Percentiles rank a stretch among this genome's conserved stretches.
Conservation (phyloP, 2,888 invertebrate genomes). For the Sarcophaga carnaria region DNA sequence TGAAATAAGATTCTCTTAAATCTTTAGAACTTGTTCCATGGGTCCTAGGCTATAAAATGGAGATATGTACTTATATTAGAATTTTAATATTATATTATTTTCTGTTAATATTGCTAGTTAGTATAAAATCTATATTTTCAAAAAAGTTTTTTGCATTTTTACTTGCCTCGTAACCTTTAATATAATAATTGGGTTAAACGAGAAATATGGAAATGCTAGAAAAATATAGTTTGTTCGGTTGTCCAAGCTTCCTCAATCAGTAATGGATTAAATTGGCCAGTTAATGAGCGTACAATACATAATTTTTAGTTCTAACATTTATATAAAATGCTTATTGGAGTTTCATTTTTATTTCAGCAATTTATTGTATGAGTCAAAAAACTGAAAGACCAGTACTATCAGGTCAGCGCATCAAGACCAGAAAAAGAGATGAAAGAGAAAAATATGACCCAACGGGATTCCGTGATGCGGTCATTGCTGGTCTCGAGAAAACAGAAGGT, state of each 20-base stretch:
- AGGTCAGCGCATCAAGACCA: constrained; percentile 99
- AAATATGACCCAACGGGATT: constrained; percentile 99
- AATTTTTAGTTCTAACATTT: not conserved
- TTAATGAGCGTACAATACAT: constrained; percentile 50
- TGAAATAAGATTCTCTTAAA: too few species aligned
- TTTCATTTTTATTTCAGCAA: constrained; percentile 85
- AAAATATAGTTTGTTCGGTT: constrained; percentile 43
- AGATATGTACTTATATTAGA: too few species aligned
- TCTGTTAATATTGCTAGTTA: too few species aligned
- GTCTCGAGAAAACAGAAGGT: constrained; percentile 96
- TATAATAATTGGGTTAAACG: constrained; percentile 27
- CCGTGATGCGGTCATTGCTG: constrained; percentile 97
- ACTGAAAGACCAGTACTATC: constrained; percentile 99
- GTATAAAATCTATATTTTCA: too few species aligned
- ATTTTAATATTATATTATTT: too few species aligned
- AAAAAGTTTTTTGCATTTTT: constrained; percentile 29
- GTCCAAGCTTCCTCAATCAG: constrained; percentile 28
- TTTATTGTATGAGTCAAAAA: constrained; percentile 99
- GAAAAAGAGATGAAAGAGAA: constrained; percentile 99
- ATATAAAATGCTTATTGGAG: not conserved
- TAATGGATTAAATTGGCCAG: constrained; percentile 40
- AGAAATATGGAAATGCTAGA: constrained; percentile 59
- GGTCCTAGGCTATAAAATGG: too few species aligned
- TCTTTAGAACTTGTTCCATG: too few species aligned
- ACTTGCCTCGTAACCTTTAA: constrained; percentile 54